phyloP scores from a whole-genome alignment of 1,140 invertebrate species.

The Whitmania pigra region DNA sequence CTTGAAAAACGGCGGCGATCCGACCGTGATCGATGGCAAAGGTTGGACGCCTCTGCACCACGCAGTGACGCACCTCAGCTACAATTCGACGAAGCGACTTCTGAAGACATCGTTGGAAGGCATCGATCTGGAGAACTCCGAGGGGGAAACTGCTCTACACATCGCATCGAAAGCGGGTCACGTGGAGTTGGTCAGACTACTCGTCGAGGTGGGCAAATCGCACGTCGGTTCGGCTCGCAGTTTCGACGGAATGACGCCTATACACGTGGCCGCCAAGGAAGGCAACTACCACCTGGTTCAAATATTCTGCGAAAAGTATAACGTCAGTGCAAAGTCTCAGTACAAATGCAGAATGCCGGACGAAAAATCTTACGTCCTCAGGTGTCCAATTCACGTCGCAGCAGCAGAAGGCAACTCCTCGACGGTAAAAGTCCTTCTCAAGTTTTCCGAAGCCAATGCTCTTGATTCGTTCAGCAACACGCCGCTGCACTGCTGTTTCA shows the following conservation, averaged over 20 bases:
- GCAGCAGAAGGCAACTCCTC: constrained; percentile 21
- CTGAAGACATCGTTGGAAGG: constrained; percentile 12
- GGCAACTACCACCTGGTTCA: constrained; percentile 18
- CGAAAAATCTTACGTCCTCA: constrained; percentile 13
- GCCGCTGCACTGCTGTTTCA: constrained; percentile 24
- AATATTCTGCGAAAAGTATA: constrained; percentile 17
- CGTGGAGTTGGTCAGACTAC: constrained; percentile 22
- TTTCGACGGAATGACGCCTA: constrained; percentile 20
- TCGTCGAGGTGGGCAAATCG: constrained; percentile 14
- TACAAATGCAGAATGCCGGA: constrained; percentile 19
- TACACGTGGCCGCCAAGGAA: constrained; percentile 24
- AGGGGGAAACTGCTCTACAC: constrained; percentile 20
- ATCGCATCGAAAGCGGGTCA: constrained; percentile 23
- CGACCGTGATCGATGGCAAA: constrained; percentile 21
- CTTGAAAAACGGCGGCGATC: constrained; percentile 10
- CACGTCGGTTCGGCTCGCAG: constrained; percentile 17
- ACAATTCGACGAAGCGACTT: constrained; percentile 21
- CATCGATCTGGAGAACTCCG: constrained; percentile 14
- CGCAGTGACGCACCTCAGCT: constrained; percentile 16
- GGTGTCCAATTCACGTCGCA: constrained; percentile 21
- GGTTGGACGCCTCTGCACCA: constrained; percentile 22
- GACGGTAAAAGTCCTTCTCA: constrained; percentile 7
- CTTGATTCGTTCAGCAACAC: constrained; percentile 21
- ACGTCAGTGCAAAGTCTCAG: constrained; percentile 20
- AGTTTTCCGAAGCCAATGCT: constrained; percentile 2